Evolutionary conservation across 2,113 vertebrate genomes (phyloP).

Genomic region (Symphodus melops): DNA sequence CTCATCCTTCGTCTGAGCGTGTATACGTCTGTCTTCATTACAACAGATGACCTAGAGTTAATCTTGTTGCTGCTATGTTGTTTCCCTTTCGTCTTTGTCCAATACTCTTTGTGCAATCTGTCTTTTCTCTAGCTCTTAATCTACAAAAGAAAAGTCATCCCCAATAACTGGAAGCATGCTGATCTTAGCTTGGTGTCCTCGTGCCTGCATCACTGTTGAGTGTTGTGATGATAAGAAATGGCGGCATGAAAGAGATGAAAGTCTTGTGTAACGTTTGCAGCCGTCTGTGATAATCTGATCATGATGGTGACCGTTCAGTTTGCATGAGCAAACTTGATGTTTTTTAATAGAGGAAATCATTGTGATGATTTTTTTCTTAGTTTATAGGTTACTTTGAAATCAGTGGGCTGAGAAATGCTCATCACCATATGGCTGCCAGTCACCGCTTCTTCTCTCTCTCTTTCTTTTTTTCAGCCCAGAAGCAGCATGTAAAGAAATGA

Average conservation of each 20-base stretch:
- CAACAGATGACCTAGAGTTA: conserved; percentile 65
- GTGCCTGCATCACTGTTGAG: conserved; percentile 36
- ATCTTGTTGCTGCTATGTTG: conserved; percentile 58
- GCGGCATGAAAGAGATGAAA: conserved; percentile 85
- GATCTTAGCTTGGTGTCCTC: conserved; percentile 21
- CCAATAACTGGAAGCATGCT: conserved; percentile 57
- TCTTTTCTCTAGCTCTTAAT: conserved; percentile 43
- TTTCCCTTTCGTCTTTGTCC: conserved; percentile 69
- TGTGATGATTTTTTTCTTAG: conserved; percentile 24
- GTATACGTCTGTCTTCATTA: conserved; percentile 73
- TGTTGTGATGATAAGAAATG: conserved; percentile 51
- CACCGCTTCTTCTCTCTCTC: conserved; percentile 31
- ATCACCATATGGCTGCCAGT: conserved; percentile 75
- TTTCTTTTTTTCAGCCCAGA: conserved; percentile 20
- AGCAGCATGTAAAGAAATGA: conserved; percentile 33
- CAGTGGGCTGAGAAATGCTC: conserved; percentile 37
- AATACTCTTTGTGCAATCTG: conserved; percentile 39
- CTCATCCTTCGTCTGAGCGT: conserved; percentile 56
- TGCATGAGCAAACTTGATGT: conserved; percentile 54
- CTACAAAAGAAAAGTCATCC: conserved; percentile 55
- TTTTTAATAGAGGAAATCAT: conserved; percentile 56
- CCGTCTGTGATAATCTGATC: conserved; percentile 87
- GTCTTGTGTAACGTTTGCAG: conserved; percentile 83
- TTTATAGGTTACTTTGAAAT: conserved; percentile 71
- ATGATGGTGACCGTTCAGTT: conserved; percentile 69